A percentile compares a stretch with the other conserved stretches of the same genome.
phyloP scores from a whole-genome alignment of 2,113 vertebrate genomes.

The Sinocyclocheilus rhinocerous region DNA sequence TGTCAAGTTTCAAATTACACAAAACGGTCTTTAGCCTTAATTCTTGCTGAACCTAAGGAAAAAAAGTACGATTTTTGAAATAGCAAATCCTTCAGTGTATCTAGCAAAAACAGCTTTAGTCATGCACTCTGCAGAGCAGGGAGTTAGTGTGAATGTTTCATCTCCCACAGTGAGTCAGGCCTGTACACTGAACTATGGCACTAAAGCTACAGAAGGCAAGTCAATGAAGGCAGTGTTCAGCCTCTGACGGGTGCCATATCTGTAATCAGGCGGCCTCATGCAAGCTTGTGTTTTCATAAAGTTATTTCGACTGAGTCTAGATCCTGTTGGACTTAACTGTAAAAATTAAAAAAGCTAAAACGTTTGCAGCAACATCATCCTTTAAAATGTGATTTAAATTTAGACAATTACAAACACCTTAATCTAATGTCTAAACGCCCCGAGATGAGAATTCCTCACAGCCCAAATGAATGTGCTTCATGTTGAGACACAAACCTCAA shows the following conservation, averaged over 20 bases:
- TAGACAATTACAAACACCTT: neutral
- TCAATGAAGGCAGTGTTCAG: slow-evolving; percentile 49
- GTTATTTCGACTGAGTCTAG: neutral
- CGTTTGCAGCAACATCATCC: no score
- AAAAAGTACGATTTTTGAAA: neutral
- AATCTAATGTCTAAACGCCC: neutral
- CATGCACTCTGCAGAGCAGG: slow-evolving; percentile 21
- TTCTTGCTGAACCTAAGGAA: neutral
- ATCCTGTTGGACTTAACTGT: neutral
- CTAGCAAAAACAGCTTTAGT: slow-evolving; percentile 20
- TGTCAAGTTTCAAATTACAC: slow-evolving; percentile 11
- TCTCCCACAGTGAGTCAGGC: slow-evolving; percentile 28
- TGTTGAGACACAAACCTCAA: slow-evolving; percentile 41
- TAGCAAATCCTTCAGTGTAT: neutral
- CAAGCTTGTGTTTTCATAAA: slow-evolving; percentile 12
- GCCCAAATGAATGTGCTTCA: neutral
- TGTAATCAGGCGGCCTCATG: slow-evolving; percentile 6
- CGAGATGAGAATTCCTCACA: neutral
- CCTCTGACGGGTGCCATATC: slow-evolving; percentile 38
- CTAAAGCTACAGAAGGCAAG: slow-evolving; percentile 14
- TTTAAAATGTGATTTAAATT: no score
- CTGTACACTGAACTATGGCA: slow-evolving; percentile 32
- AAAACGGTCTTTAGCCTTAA: slow-evolving; percentile 2
- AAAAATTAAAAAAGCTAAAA: neutral
- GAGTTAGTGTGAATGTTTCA: neutral